These are phyloP conservation scores for Halcyon leucocephala DNA, from an alignment of 2,797 vertebrate genomes.

Conservation along the genomic window DNA sequence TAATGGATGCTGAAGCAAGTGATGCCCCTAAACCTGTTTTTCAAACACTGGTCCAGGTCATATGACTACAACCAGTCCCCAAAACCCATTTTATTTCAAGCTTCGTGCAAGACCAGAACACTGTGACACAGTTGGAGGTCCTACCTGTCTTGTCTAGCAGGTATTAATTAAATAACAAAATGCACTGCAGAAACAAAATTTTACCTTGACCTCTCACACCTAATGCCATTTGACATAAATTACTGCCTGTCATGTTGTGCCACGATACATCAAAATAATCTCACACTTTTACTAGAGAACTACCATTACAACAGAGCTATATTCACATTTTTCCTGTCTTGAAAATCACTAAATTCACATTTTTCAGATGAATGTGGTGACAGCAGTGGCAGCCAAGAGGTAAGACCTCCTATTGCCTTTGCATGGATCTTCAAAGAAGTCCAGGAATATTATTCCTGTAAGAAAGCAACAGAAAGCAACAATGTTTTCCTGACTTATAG, in stretches of 20 bases:
- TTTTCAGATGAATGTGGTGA: background rate
- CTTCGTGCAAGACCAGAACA: background rate
- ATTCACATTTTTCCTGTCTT: background rate
- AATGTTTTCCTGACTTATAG: background rate
- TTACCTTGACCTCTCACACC: background rate
- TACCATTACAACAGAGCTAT: background rate
- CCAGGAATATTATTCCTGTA: background rate
- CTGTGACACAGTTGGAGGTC: background rate
- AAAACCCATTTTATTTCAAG: background rate
- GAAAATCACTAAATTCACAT: background rate
- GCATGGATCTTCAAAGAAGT: background rate
- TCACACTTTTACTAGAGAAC: background rate
- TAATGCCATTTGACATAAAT: background rate
- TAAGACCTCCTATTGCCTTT: background rate
- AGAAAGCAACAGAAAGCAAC: background rate
- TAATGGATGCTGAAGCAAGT: background rate
- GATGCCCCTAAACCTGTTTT: background rate
- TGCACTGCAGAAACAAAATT: background rate
- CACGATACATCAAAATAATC: background rate
- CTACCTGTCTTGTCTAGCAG: background rate
- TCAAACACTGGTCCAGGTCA: background rate
- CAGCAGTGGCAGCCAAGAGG: background rate
- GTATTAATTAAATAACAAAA: background rate
- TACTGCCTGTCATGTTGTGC: background rate
- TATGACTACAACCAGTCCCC: background rate